Conservation (phyloP, 1,140 invertebrate species). For the Calephelis virginiensis region DNA sequence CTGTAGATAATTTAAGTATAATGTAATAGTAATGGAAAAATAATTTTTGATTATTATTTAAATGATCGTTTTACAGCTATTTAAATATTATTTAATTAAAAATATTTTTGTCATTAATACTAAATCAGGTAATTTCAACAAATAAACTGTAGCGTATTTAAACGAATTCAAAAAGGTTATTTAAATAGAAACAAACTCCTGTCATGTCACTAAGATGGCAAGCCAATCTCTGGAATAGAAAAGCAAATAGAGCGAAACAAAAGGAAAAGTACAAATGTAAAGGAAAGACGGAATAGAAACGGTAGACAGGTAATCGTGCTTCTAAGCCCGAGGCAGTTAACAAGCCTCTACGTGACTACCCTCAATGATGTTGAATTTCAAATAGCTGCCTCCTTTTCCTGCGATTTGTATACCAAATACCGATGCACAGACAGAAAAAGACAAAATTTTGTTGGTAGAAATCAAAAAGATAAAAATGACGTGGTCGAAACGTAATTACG, state of each 20-base stretch:
- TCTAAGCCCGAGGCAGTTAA: conserved; percentile 1
- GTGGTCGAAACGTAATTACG: too few species aligned
- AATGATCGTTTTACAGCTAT: too few species aligned
- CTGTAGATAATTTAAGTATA: too few species aligned
- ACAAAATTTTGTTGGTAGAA: too few species aligned
- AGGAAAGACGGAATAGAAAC: conserved; percentile 14
- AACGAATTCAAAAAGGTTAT: neutral
- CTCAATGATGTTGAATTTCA: conserved; percentile 11
- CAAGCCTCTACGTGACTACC: conserved; percentile 12
- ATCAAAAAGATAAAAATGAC: too few species aligned
- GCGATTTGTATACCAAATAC: conserved; percentile 1
- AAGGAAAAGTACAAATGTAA: conserved; percentile 12
- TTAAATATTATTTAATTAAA: too few species aligned
- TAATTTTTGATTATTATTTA: too few species aligned
- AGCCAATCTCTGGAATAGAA: conserved; percentile 12
- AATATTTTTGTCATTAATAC: too few species aligned
- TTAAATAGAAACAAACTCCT: neutral
- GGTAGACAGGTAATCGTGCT: conserved; percentile 14
- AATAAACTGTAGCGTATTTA: neutral
- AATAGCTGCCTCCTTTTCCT: conserved; percentile 2
- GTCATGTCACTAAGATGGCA: conserved; percentile 1
- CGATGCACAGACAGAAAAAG: neutral
- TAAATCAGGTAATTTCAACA: neutral
- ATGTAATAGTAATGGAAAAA: too few species aligned
- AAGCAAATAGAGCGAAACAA: conserved; percentile 15